Percentiles rank a stretch among this genome's conserved stretches.
Evolutionary conservation across 1,140 invertebrate species (phyloP).

Genomic region (Tetramorium simillimum): DNA sequence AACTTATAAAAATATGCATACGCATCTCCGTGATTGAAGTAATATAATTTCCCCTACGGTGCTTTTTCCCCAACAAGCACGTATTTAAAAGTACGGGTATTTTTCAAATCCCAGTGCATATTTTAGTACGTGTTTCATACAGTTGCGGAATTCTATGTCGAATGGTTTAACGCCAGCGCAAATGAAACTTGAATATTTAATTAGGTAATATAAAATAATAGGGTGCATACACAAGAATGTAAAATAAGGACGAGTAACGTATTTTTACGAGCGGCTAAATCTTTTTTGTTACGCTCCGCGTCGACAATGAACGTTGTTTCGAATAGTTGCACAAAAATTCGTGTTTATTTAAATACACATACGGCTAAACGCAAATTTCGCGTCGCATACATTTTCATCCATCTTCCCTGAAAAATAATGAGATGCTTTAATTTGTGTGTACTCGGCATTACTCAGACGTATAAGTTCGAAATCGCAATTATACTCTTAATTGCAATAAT

Average conservation of each 20-base stretch:
- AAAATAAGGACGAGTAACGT: neutral
- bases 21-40: constrained; percentile 3
- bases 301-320: neutral
- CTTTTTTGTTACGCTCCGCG: neutral
- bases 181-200: constrained; percentile 29
- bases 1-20: neutral
- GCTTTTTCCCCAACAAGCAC: neutral
- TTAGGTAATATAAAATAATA: constrained; percentile 6
- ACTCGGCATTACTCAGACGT: neutral
- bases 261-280: neutral
- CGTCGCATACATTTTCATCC: neutral
- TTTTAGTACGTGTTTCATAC: neutral
- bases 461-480: neutral
- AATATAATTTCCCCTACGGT: neutral
- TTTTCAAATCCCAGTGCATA: neutral
- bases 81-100: neutral
- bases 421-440: neutral
- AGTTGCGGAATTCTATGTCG: neutral
- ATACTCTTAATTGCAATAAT: constrained; percentile 18
- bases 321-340: neutral
- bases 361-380: neutral
- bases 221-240: neutral
- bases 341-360: neutral
- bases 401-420: neutral
- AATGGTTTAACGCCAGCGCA: neutral